These are phyloP conservation scores for Saccostrea cuccullata DNA, from an alignment of 1,140 invertebrate species.

Conservation along the genomic window DNA sequence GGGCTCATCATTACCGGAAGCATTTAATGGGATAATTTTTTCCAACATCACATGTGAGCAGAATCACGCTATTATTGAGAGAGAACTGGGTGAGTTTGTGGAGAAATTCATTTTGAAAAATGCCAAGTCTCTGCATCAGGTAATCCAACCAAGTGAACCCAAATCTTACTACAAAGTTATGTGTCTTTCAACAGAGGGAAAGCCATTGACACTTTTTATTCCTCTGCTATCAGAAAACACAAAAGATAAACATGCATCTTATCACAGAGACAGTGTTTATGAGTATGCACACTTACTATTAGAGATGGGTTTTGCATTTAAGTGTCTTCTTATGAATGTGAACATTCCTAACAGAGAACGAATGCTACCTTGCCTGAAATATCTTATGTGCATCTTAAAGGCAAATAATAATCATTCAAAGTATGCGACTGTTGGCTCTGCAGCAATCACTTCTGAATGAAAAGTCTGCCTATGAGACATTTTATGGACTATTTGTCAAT, in stretches of 20 bases:
- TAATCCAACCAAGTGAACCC: neutral
- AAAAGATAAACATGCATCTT: neutral
- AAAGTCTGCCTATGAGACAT: constrained; percentile 33
- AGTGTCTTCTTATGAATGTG: neutral
- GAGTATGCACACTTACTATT: neutral
- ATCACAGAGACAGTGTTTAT: neutral
- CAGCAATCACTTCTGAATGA: neutral
- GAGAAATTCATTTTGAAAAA: constrained; percentile 2
- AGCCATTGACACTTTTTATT: neutral
- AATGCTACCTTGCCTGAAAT: neutral
- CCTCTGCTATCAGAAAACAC: constrained; percentile 28
- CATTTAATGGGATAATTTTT: neutral
- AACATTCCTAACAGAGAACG: constrained; percentile 16
- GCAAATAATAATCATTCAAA: constrained; percentile 22
- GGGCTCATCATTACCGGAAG: constrained; percentile 7
- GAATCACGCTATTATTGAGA: neutral
- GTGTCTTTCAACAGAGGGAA: neutral
- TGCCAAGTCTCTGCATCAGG: neutral
- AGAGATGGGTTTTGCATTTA: neutral
- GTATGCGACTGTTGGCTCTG: constrained; percentile 33
- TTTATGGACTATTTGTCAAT: constrained; percentile 37
- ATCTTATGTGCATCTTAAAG: constrained; percentile 39
- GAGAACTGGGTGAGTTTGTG: neutral
- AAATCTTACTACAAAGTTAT: neutral
- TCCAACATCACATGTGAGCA: neutral